Evolutionary conservation across 2,797 vertebrate species (phyloP).

Genomic region (Hyperoplus immaculatus): DNA sequence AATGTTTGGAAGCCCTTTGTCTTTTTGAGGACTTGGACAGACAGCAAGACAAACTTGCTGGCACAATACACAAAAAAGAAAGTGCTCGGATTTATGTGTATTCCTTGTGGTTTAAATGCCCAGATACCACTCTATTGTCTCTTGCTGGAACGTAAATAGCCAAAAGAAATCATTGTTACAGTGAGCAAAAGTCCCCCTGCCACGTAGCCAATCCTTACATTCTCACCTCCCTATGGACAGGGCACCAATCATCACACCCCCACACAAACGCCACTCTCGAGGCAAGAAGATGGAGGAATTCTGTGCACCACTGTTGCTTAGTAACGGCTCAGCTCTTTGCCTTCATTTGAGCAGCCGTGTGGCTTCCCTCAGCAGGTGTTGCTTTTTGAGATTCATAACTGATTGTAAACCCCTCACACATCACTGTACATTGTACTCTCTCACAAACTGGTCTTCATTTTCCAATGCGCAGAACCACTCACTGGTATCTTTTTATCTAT

Average conservation of each 20-base stretch:
- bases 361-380: slow-evolving; percentile 64
- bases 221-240: slow-evolving; percentile 17
- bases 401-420: no score
- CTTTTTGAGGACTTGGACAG: slow-evolving; percentile 26
- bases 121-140: slow-evolving; percentile 28
- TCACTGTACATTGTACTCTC: no score
- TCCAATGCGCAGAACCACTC: no score
- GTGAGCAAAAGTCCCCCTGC: slow-evolving; percentile 34
- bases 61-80: slow-evolving; percentile 33
- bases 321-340: slow-evolving; percentile 69
- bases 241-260: slow-evolving; percentile 25
- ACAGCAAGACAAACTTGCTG: slow-evolving; percentile 27
- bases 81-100: slow-evolving; percentile 1
- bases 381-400: slow-evolving; percentile 14
- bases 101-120: slow-evolving; percentile 19
- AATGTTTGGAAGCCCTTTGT: slow-evolving; percentile 50
- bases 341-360: slow-evolving; percentile 53
- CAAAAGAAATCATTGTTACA: slow-evolving; percentile 58
- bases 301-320: slow-evolving; percentile 76
- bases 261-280: slow-evolving; percentile 26
- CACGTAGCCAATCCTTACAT: slow-evolving; percentile 19
- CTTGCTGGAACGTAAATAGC: slow-evolving; percentile 9
- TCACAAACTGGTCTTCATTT: no score
- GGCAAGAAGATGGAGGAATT: slow-evolving; percentile 76
- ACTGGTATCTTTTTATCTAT: no score